phyloP scores from a whole-genome alignment of 2,797 vertebrate species.

The Parotocinclus haroldoi region DNA sequence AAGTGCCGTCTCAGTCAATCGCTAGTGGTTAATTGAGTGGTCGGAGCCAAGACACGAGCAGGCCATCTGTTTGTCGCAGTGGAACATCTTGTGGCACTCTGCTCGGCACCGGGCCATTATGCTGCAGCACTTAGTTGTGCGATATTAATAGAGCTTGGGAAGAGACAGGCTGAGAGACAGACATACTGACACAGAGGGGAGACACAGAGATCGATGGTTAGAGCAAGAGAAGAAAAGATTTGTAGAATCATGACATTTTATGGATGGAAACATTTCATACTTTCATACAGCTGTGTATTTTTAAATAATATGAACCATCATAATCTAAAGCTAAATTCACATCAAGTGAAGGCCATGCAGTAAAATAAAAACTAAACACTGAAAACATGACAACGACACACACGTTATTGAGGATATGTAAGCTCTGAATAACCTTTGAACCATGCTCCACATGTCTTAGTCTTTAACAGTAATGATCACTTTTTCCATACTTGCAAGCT shows the following conservation, averaged over 20 bases:
- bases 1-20: slow-evolving; percentile 65
- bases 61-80: slow-evolving; percentile 78
- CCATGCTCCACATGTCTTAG: neutral
- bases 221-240: slow-evolving; percentile 17
- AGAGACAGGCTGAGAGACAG: slow-evolving; percentile 43
- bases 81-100: slow-evolving; percentile 77
- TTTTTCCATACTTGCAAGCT: slow-evolving; percentile 25
- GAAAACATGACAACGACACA: too few species aligned
- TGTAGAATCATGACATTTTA: slow-evolving; percentile 23
- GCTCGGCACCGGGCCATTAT: slow-evolving; percentile 59
- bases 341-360: neutral
- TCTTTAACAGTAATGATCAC: slow-evolving; percentile 39
- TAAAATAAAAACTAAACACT: neutral
- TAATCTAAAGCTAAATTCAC: slow-evolving; percentile 5
- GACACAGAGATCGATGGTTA: slow-evolving; percentile 4
- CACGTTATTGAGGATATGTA: neutral
- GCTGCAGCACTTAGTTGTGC: slow-evolving; percentile 53
- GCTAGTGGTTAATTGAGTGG: slow-evolving; percentile 76
- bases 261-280: neutral
- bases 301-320: neutral
- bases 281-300: neutral
- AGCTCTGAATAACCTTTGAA: slow-evolving; percentile 16
- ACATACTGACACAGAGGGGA: slow-evolving; percentile 40
- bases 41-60: slow-evolving; percentile 73
- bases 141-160: slow-evolving; percentile 71